Base-by-base conservation (phyloP, 92 coral and sea anemone species). In the Bergia sp. region DNA sequence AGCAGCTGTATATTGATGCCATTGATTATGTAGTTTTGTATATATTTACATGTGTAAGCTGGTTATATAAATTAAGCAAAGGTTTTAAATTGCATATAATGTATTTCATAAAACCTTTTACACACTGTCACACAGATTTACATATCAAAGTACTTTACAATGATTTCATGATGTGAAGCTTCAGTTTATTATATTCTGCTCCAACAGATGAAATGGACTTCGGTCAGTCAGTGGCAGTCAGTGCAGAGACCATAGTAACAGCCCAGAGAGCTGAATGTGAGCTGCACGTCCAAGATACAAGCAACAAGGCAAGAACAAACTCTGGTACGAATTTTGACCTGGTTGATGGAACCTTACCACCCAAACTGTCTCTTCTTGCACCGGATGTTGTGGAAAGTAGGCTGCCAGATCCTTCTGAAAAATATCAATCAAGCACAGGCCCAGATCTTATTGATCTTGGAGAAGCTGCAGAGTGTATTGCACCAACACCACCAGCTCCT, bases 371-470 rank as follows among this genome's bases (percentile, higher is more conserved):
- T 43, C 29, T 29, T 75, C 23, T 39, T 0, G 45, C 87, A 4
- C 87, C 87, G 10, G 87, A 84, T 47, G 87, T 84, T 13, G 87
- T 84, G 53, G 72, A 72, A 47, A 45, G 87, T 36, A 84, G 79
- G 38, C 41, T 20, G 10, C 43, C 39, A n/a, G 79, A 16, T 37
- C 66, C 66, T 13, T 84, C 77, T 15, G 66, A 72, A 36, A 79
- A 43, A 37, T 64, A 44, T 20, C 74, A 79, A 21, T 75, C 75
- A 5, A 41, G 77, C n/a, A 45, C 82, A 76, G 79, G 87, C 53
- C 87, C 87, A 10, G 87, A 84, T 84, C 87, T 84, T 20, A 84
- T 84, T 84, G 87, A 84, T 74, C 87, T 84, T 18, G 66, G 67
- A 10, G 87, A 84, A 36, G 66, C 23, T 11, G 53, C 44, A 23